A percentile compares a stretch with the other conserved stretches of the same genome.
phyloP scores from a whole-genome alignment of 2,888 invertebrate genomes.

The Unio pictorum region DNA sequence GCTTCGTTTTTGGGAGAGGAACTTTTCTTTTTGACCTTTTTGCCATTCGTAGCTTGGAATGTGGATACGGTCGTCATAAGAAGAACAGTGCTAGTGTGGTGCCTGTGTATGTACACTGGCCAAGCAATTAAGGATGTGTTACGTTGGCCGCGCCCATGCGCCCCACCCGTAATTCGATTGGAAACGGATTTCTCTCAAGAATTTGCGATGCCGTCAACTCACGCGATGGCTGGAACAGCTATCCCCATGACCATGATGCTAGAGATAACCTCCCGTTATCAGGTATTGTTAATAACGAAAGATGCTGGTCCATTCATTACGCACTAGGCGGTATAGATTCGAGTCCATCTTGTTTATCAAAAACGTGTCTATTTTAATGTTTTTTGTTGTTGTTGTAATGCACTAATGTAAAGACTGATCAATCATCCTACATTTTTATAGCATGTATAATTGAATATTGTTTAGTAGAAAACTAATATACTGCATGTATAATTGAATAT shows the following conservation, averaged over 20 bases:
- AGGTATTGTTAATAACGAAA: slow-evolving; percentile 33
- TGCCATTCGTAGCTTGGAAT: slow-evolving; percentile 56
- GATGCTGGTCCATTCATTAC: too few relatives aligned
- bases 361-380: too few relatives aligned
- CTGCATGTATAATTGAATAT: too few relatives aligned
- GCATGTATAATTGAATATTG: too few relatives aligned
- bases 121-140: slow-evolving; percentile 57
- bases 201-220: slow-evolving; percentile 59
- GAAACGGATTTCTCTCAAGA: slow-evolving; percentile 55
- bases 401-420: too few relatives aligned
- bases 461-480: too few relatives aligned
- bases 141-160: slow-evolving; percentile 53
- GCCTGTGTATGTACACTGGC: slow-evolving; percentile 56
- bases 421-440: too few relatives aligned
- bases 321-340: too few relatives aligned
- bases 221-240: slow-evolving; percentile 58
- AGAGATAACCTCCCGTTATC: slow-evolving; percentile 42
- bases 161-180: slow-evolving; percentile 55
- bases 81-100: slow-evolving; percentile 50
- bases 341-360: too few relatives aligned
- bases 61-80: slow-evolving; percentile 45
- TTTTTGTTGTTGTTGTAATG: too few relatives aligned
- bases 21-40: slow-evolving; percentile 50
- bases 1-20: slow-evolving; percentile 59
- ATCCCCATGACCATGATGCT: slow-evolving; percentile 51